Evolutionary conservation across 2,888 invertebrate genomes (phyloP), one percentile per base, ranked within the genome.

Genomic region (Papilio protenor): DNA sequence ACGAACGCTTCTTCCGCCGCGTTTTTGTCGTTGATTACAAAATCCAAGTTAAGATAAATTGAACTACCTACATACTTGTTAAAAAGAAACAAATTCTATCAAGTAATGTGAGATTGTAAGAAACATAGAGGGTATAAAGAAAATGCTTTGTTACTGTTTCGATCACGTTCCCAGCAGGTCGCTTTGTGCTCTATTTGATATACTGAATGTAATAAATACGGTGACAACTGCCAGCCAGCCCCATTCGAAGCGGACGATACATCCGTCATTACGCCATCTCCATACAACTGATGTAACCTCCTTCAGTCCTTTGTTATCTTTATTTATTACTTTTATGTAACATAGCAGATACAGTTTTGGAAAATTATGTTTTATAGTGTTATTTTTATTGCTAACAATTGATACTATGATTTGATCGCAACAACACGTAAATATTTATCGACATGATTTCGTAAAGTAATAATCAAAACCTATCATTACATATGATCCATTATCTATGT

Each of bases 151-250:
- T 80, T 79, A 73, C 71, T 81, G 81, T 84, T 86, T 89, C 88
- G 87, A 91, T 92, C 92, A 90, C 80, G 82, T 82, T 87, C 93
- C 76, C 93, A 91, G 93, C 92, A 87, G 92, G 93, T 86, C 85
- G 89, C 88, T 88, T 89, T 89, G 91, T 90, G 84, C 87, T 79
- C 81, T 79, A 84, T 83, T 84, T 89, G 88, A 90, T 89, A 90
- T 91, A 92, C 90, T 86, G 89, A 88, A 86, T 89, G 89, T 90
- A 89, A 91, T 91, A 83, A 84, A 84, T 82, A 82, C 82, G 82
- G 89, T 85, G 84, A 85, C 82, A 82, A 82, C 79, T 83, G 83
- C 83, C 83, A 84, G 84, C 84, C 84, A 85, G 84, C 85, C 88
- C 90, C 86, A 89, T 91, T 91, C 86, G 85, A 84, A 77, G 83